Base-by-base conservation (phyloP, 2,888 invertebrate species). In the Caenorhabditis japonica region DNA sequence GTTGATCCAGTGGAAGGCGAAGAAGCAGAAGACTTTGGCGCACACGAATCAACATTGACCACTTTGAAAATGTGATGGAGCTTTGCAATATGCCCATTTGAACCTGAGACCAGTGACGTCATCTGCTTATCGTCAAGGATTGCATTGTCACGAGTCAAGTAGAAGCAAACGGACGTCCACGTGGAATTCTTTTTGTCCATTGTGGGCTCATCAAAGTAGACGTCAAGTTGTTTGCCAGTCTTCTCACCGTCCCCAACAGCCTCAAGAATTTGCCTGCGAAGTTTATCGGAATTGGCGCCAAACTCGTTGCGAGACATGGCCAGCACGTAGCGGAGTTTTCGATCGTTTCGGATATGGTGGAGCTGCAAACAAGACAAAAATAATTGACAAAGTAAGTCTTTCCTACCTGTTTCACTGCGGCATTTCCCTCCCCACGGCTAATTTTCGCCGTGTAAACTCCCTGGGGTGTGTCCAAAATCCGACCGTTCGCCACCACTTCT, bases 301-400 rank as follows among this genome's bases (percentile, higher is more conserved):
- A 74, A 71, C 23, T 75, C 72, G 36, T 79, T 76, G 3, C 44
- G 21, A 0, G 71, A 55, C 75, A 75, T 71, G 3, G 71, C 76
- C 19, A 79, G 49, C 5, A 76, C 55, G 27, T 77, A 79, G 15
- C 71, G 51, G 8, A 81, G 66, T 33, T 75, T 75, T 38, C 72
- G 51, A 1, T 74, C 53, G 30, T 71, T 49, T 33, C 68, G 53
- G 13, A 80, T 52, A 30, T 71, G 76, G 33, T 80, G 76, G 15
- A 78, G 49, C 44, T 77, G 39, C 30, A 72, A 43, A 41, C 27
- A 44, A 30, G 5, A n/a, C n/a, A n/a, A n/a, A n/a, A n/a, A n/a
- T n/a, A n/a, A n/a, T n/a, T n/a, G n/a, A n/a, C n/a, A n/a, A n/a
- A n/a, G n/a, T n/a, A n/a, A n/a, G n/a, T n/a, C n/a, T n/a, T n/a